A percentile compares a stretch with the other conserved stretches of the same genome.
These are phyloP conservation scores for Cheilinus undulatus DNA, from an alignment of 2,113 vertebrate species.

Conservation along the genomic window DNA sequence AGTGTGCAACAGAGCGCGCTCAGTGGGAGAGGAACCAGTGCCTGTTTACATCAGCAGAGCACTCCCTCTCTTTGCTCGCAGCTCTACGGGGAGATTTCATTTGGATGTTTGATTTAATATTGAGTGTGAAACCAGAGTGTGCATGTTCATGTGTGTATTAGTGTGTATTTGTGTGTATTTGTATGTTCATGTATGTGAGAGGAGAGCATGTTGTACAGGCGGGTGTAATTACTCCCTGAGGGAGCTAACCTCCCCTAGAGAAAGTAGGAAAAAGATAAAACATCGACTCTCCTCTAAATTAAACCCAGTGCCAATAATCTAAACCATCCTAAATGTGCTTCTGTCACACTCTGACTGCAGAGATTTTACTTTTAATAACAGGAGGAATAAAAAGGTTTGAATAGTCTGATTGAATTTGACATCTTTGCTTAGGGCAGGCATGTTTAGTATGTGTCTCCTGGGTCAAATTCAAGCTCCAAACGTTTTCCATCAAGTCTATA, in stretches of 20 bases:
- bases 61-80: conserved; percentile 6
- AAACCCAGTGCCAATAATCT: conserved; percentile 8
- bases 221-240: conserved; percentile 49
- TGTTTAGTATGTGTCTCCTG: too few relatives aligned
- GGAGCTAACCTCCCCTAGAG: conserved; percentile 34
- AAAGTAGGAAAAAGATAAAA: conserved; percentile 19
- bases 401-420: too few relatives aligned
- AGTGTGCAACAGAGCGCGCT: conserved; percentile 7
- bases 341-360: conserved; percentile 8
- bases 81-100: conserved; percentile 22
- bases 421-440: too few relatives aligned
- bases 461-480: too few relatives aligned
- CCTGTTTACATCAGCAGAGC: conserved; percentile 34
- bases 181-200: background rate
- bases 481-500: too few relatives aligned
- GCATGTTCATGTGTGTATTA: background rate
- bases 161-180: conserved; percentile 8
- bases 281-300: conserved; percentile 3
- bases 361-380: conserved; percentile 2
- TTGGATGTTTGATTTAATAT: conserved; percentile 34
- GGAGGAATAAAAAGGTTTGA: background rate
- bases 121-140: conserved; percentile 4
- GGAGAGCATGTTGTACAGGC: conserved; percentile 2
- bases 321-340: conserved; percentile 5
- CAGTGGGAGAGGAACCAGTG: conserved; percentile 5